Evolutionary conservation across 2,888 invertebrate genomes (phyloP).

Genomic region (Malacosoma neustria): DNA sequence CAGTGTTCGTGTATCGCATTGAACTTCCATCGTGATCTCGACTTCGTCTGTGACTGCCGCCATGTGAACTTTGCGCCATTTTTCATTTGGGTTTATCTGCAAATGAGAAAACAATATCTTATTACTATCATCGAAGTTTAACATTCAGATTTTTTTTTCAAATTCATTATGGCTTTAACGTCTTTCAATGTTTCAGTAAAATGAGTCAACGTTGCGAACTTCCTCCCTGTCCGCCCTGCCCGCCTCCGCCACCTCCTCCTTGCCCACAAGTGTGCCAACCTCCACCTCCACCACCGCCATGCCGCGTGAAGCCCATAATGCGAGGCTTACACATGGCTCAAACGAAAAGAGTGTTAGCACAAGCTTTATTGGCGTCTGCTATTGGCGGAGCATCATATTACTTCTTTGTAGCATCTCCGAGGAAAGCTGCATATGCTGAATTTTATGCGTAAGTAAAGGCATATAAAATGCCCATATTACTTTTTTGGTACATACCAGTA

Average conservation of each 20-base stretch:
- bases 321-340: conserved; percentile 79
- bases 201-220: conserved; percentile 24
- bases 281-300: conserved; percentile 33
- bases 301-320: conserved; percentile 75
- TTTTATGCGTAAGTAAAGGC: conserved; percentile 85
- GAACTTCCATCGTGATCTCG: conserved; percentile 78
- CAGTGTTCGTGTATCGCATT: conserved; percentile 79
- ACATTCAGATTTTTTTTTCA: not conserved
- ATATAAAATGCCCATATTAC: not conserved
- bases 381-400: conserved; percentile 59
- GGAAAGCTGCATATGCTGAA: conserved; percentile 78
- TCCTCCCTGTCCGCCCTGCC: conserved; percentile 29
- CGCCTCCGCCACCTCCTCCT: conserved; percentile 30
- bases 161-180: not conserved
- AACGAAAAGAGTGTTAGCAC: conserved; percentile 74
- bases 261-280: conserved; percentile 39
- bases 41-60: conserved; percentile 76
- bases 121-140: too few relatives aligned
- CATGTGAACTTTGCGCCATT: conserved; percentile 80
- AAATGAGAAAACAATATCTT: conserved; percentile 11
- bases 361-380: conserved; percentile 50
- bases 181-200: conserved; percentile 9
- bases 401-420: conserved; percentile 60
- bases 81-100: conserved; percentile 26
- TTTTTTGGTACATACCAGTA: conserved; percentile 6